Conservation (phyloP, 2,113 vertebrate species). For the Periophthalmodon schlosseri region DNA sequence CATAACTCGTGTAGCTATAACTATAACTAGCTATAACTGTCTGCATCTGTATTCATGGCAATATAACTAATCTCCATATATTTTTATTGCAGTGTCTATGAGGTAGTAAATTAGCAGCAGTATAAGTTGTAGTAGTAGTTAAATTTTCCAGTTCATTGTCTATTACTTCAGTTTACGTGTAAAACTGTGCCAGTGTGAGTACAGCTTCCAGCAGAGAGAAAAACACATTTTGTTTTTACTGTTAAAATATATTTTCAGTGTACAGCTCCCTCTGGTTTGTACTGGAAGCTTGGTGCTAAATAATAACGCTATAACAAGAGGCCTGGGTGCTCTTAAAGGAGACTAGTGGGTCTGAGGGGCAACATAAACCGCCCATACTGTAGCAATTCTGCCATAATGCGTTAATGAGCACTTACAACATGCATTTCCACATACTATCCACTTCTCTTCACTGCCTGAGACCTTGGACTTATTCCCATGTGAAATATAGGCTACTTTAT, state of each 20-base stretch:
- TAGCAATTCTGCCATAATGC: not conserved
- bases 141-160: not conserved
- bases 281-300: not conserved
- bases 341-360: not conserved
- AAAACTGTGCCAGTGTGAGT: not conserved
- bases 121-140: not conserved
- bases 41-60: too few species aligned
- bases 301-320: constrained; percentile 1
- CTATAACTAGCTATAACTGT: too few species aligned
- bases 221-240: constrained; percentile 3
- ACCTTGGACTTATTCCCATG: not conserved
- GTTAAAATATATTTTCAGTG: not conserved
- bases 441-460: not conserved
- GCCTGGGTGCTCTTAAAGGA: not conserved
- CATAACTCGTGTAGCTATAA: too few species aligned
- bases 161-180: not conserved
- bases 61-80: too few species aligned
- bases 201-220: not conserved
- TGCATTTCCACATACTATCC: not conserved
- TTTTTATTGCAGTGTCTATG: too few species aligned
- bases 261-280: constrained; percentile 1
- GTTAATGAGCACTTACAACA: not conserved
- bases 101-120: too few species aligned
- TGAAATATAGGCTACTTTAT: not conserved
- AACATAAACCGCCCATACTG: not conserved